Conservation (phyloP, 2,113 vertebrate genomes). For the Myotis brandtii region DNA sequence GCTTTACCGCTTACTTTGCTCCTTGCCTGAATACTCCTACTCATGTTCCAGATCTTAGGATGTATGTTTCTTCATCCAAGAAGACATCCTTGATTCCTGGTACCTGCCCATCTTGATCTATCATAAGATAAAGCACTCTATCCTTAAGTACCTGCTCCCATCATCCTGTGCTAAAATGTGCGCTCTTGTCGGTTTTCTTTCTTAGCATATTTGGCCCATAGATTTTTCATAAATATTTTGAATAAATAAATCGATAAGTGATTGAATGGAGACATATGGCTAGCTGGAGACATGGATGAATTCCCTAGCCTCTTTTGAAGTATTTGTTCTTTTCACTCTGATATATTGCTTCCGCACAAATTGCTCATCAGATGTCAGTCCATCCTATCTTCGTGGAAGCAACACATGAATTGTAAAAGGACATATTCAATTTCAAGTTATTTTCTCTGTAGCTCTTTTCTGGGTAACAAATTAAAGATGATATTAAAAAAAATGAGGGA, state of each 20-base stretch:
- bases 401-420: neutral
- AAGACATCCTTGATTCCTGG: neutral
- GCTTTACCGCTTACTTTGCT: neutral
- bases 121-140: neutral
- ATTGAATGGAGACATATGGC: neutral
- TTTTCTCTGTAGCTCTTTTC: neutral
- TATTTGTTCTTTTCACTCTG: neutral
- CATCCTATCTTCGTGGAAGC: neutral
- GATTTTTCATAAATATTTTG: neutral
- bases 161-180: neutral
- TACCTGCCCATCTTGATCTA: neutral
- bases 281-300: neutral
- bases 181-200: neutral
- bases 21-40: neutral
- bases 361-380: neutral
- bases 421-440: neutral
- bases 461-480: neutral
- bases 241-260: neutral
- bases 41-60: neutral
- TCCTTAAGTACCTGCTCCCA: neutral
- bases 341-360: neutral
- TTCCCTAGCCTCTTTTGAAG: neutral
- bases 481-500: neutral
- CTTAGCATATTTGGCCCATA: neutral
- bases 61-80: neutral